Conservation (phyloP, 1,140 invertebrate species). For the Rhynchophorus ferrugineus region DNA sequence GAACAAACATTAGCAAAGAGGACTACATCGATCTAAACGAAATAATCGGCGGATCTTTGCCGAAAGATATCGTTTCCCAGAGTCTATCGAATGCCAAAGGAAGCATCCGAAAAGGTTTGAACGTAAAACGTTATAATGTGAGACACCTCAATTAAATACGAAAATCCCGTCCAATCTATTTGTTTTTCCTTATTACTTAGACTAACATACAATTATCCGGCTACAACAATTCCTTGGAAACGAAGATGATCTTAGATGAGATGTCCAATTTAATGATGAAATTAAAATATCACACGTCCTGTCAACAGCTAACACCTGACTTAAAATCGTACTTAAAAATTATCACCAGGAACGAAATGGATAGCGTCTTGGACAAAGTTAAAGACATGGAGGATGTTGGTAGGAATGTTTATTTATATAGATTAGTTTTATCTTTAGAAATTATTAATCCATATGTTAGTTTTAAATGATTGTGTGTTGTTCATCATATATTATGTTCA, state of each 20-base stretch:
- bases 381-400: constrained; percentile 25
- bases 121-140: constrained; percentile 7
- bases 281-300: constrained; percentile 28
- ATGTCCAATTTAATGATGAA: constrained; percentile 30
- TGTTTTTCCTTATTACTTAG: constrained; percentile 3
- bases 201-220: constrained; percentile 4
- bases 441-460: no score
- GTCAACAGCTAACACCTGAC: constrained; percentile 25
- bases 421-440: no score
- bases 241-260: constrained; percentile 27
- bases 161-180: background rate
- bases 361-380: constrained; percentile 26
- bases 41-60: constrained; percentile 11
- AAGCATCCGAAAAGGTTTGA: constrained; percentile 4
- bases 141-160: background rate
- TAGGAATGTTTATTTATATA: no score
- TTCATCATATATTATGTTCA: no score
- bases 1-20: constrained; percentile 10
- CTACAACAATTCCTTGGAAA: constrained; percentile 20
- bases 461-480: no score
- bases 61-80: constrained; percentile 8
- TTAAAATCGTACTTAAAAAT: constrained; percentile 22
- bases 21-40: constrained; percentile 15
- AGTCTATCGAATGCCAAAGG: constrained; percentile 9
- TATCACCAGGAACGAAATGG: constrained; percentile 22